Conservation (phyloP, 2,888 invertebrate species). For the Hirtodrosophila confusa region DNA sequence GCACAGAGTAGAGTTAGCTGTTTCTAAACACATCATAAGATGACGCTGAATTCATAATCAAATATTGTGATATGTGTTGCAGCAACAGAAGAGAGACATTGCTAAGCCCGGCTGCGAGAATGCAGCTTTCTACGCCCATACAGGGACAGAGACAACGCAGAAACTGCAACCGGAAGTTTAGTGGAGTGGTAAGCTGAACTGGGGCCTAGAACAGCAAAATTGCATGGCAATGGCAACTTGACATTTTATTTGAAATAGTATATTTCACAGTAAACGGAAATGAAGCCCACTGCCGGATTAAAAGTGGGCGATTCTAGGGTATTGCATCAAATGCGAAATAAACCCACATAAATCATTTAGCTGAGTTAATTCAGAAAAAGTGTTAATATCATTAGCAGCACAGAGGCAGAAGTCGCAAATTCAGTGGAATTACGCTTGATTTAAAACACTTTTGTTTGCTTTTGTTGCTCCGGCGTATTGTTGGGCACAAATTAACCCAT, state of each 20-base stretch:
- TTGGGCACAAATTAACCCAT: slow-evolving; percentile 23
- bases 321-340: neutral
- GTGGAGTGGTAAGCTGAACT: slow-evolving; percentile 1
- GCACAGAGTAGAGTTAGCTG: too few species aligned
- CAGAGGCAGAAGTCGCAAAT: too few species aligned
- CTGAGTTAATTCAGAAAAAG: slow-evolving; percentile 21
- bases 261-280: slow-evolving; percentile 10
- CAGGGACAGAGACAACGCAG: slow-evolving; percentile 4
- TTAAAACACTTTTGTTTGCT: slow-evolving; percentile 2
- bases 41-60: too few species aligned
- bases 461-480: neutral
- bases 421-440: slow-evolving; percentile 14
- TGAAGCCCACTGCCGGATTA: slow-evolving; percentile 8
- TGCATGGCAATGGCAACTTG: slow-evolving; percentile 11
- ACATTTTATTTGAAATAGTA: neutral
- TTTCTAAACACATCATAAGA: too few species aligned
- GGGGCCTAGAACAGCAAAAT: slow-evolving; percentile 2
- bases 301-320: slow-evolving; percentile 23
- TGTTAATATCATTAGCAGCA: slow-evolving; percentile 45
- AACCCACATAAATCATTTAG: slow-evolving; percentile 7
- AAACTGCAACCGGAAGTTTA: slow-evolving; percentile 37
- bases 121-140: slow-evolving; percentile 32
- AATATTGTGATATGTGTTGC: neutral
- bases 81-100: neutral
- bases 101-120: slow-evolving; percentile 1